Base-by-base conservation (phyloP, 2,113 vertebrate genomes). In the Polypterus senegalus region DNA sequence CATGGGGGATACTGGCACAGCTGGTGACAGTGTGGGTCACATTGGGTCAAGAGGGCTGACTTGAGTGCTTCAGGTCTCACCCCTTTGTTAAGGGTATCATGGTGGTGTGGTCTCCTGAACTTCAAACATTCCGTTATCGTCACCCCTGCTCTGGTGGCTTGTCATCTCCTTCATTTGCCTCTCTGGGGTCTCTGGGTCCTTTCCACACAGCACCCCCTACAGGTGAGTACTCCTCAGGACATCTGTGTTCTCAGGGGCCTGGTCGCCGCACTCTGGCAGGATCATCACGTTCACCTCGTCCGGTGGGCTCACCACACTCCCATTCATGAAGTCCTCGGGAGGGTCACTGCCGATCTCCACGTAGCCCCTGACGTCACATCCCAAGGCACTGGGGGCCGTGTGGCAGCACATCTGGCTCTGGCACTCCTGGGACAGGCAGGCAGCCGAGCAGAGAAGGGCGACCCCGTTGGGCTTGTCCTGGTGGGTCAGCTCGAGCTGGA, bases 401-500 rank as follows among this genome's bases (percentile, higher is more conserved):
- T 57, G 58, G 68, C 90, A 91, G 71, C 90, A 91, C 49, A 88
- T 68, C 3, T 80, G 70, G 46, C 74, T 71, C 4, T 76, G 69
- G 11, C 90, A 91, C 47, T 63, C 8, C 48, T 63, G 58, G 5
- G 83, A 83, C 64, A 89, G 64, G 62, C 89, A 92, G 1, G 89
- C 84, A 0, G 70, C 66, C 63, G 57, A 81, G 63, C 90, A 92
- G 4, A 69, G 60, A 0, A 71, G 11, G 5, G 62, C 65, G 3
- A 60, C 3, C 3, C 47, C 43, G 3, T 64, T 68, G 69, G 72
- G 77, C 45, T 48, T 5, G 55, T 85, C 79, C 9, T 44, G 9
- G 45, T 85, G 77, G 3, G 7, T 6, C 0, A 72, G 77, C 70
- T 92, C 91, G 0, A 83, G 83, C 75, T 92, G 91, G 45, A 91